Evolutionary conservation across 2,113 vertebrate genomes (phyloP).

Genomic region (Pseudopodoces humilis): DNA sequence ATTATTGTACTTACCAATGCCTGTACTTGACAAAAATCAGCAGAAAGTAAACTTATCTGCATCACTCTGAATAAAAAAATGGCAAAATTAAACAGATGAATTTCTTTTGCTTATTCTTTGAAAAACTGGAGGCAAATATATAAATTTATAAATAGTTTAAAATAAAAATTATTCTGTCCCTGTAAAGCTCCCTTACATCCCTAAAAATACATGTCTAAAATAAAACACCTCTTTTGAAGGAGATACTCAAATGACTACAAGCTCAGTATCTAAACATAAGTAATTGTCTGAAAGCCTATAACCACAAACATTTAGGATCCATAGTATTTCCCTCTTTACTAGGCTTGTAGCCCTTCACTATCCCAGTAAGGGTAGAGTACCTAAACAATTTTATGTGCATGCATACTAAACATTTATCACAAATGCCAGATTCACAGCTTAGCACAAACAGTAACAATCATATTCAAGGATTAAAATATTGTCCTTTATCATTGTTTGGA

Average conservation of each 20-base stretch:
- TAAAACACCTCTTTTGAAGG: background rate
- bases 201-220: background rate
- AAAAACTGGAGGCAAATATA: fast-evolving
- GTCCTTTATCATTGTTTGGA: background rate
- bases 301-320: background rate
- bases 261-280: background rate
- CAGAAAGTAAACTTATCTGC: background rate
- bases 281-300: background rate
- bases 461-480: background rate
- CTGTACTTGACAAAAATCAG: background rate
- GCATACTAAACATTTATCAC: background rate
- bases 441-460: background rate
- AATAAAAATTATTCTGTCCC: background rate
- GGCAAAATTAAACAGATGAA: background rate
- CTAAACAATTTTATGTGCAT: background rate
- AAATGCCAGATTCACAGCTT: background rate
- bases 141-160: background rate
- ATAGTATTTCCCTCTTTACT: background rate
- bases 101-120: background rate
- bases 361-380: background rate
- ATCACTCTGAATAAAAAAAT: background rate
- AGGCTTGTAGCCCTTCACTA: background rate
- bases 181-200: background rate
- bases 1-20: background rate
- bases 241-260: background rate